Conservation (phyloP, 37 sponge, comb jelly and placozoan species). For the Geodia barretti region DNA sequence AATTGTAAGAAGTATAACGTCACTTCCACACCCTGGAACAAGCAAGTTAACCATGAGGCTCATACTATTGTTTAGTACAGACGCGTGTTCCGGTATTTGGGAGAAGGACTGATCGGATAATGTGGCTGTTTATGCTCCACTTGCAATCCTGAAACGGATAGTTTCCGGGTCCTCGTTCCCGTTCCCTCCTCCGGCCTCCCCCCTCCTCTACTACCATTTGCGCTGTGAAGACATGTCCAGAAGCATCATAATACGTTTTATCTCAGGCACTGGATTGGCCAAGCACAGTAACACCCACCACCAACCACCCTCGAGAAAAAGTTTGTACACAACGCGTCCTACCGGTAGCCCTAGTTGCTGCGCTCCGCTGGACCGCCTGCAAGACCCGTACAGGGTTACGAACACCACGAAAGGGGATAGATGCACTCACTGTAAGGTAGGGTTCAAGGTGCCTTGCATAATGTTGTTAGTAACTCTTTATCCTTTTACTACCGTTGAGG, state of each 20-base stretch:
- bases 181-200: not conserved
- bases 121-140: conserved; percentile 46
- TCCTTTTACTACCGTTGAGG: conserved; percentile 15
- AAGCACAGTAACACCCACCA: conserved; percentile 71
- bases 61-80: not conserved
- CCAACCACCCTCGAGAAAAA: conserved; percentile 79
- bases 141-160: conserved; percentile 36
- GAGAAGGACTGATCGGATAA: conserved; percentile 68
- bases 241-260: conserved; percentile 50
- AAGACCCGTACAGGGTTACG: no score
- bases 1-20: conserved; percentile 38
- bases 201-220: not conserved
- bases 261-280: conserved; percentile 56
- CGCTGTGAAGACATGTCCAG: conserved; percentile 59
- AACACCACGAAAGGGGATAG: not conserved
- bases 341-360: not conserved
- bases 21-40: conserved; percentile 17
- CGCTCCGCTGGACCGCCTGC: no score
- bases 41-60: not conserved
- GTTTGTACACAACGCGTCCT: conserved; percentile 10
- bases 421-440: not conserved
- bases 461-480: conserved; percentile 20
- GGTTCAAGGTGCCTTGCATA: not conserved
- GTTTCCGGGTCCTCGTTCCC: conserved; percentile 26
- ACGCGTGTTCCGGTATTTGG: conserved; percentile 63